Percentiles rank a stretch among this genome's conserved stretches.
phyloP scores from a whole-genome alignment of 2,888 invertebrate genomes.

The Hypercompe scribonia region DNA sequence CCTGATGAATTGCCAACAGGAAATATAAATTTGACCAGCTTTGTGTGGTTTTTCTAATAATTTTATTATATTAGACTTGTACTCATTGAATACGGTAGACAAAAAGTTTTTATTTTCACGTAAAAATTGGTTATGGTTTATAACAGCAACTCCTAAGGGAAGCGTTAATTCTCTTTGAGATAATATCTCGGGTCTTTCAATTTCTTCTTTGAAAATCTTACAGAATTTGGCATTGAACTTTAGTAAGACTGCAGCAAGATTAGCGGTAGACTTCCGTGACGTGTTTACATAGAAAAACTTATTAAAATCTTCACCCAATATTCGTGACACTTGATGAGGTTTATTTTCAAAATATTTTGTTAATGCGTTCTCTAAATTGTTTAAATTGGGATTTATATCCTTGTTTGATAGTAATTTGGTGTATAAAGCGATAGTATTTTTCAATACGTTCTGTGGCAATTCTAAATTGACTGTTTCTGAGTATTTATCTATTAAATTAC shows the following conservation, averaged over 20 bases:
- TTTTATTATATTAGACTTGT: constrained; percentile 88
- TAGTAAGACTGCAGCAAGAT: constrained; percentile 87
- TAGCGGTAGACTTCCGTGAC: constrained; percentile 85
- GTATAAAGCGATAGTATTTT: constrained; percentile 77
- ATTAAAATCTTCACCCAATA: constrained; percentile 84
- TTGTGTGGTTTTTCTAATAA: constrained; percentile 90
- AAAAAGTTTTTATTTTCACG: constrained; percentile 80
- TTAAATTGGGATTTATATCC: constrained; percentile 77
- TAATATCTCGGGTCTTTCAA: constrained; percentile 76
- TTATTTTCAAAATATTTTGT: constrained; percentile 86
- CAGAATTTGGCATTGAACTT: constrained; percentile 82
- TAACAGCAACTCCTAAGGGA: constrained; percentile 85
- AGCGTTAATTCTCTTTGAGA: constrained; percentile 88
- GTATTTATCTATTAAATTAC: constrained; percentile 79
- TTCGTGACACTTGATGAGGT: constrained; percentile 85
- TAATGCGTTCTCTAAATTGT: constrained; percentile 85
- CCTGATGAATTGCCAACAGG: constrained; percentile 86
- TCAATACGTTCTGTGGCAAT: constrained; percentile 68
- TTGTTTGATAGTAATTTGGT: constrained; percentile 73
- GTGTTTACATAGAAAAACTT: constrained; percentile 83
- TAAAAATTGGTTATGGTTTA: constrained; percentile 73
- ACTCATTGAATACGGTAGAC: constrained; percentile 84
- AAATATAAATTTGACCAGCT: constrained; percentile 88
- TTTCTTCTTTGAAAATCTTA: constrained; percentile 78
- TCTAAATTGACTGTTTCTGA: constrained; percentile 67